Evolutionary conservation across 53 echinoderm and acorn worm species (phyloP).

Genomic region (Echinometra lucunter): DNA sequence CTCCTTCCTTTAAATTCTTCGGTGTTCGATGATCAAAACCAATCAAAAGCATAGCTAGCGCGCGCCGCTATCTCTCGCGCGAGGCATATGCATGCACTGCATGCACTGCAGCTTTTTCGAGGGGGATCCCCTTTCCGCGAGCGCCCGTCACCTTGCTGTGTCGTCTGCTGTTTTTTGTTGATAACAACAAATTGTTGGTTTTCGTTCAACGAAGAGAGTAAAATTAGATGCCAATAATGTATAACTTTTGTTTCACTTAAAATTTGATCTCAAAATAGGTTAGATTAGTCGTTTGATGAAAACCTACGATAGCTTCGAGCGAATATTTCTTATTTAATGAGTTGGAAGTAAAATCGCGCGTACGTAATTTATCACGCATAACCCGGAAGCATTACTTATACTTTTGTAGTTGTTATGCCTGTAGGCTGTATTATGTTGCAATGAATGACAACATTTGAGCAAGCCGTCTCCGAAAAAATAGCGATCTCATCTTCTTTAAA

Average conservation of each 20-base stretch:
- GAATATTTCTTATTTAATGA: not conserved
- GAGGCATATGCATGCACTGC: too few species aligned
- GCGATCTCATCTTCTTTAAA: not conserved
- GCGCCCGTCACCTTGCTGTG: too few species aligned
- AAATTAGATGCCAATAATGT: not conserved
- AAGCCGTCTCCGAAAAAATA: not conserved
- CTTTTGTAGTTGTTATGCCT: not conserved
- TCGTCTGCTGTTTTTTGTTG: too few species aligned
- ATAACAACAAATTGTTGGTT: too few species aligned
- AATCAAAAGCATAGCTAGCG: too few species aligned
- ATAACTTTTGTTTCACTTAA: not conserved
- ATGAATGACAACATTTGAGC: not conserved
- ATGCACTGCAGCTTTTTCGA: too few species aligned
- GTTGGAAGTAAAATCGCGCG: not conserved
- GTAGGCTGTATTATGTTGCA: not conserved
- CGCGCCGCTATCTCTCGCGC: too few species aligned
- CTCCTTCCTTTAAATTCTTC: too few species aligned
- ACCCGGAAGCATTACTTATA: slow-evolving; percentile 15
- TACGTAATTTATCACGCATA: not conserved
- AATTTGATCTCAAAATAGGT: not conserved
- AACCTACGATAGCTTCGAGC: not conserved
- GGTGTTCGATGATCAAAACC: too few species aligned
- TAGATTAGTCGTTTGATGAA: not conserved
- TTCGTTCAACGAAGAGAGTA: not conserved
- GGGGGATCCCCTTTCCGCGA: too few species aligned